Evolutionary conservation across 53 echinoderm and acorn worm genomes (phyloP), one percentile per base, ranked within the genome.

Genomic region (Astropecten irregularis): DNA sequence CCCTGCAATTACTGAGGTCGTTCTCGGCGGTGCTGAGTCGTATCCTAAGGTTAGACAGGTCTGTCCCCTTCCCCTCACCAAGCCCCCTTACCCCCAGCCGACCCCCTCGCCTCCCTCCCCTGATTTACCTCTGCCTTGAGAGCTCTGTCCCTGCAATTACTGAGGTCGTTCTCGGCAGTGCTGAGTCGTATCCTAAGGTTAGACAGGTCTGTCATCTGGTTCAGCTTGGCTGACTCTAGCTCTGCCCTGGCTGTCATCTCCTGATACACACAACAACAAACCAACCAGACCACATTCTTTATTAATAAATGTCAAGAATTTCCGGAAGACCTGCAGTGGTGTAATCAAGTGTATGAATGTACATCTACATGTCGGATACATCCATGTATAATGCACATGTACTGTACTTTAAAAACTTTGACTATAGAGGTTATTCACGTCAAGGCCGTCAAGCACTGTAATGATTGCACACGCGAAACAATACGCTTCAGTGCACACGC

Each of bases 121-220:
- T 42, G 29, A 49, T 71, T 29, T 72, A 94, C 94, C 94, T 94
- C 94, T 30, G 94, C 94, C 67, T 88, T 77, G 0, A 94, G 40
- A 0, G 91, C 76, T 25, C 94, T 72, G 30, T 94, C 94, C 61
- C 77, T 85, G 82, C 82, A 68, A 9, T 81, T 81, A 10, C 82
- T 44, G 3, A 91, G 71, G 49, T 95, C 95, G 64, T 94, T 94
- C 31, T 96, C 94, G 10, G 83, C 88, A 0, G 87, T 48, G 50
- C 73, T 89, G 19, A 94, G 88, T 67, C 89, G 84, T 20, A 94
- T 83, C 58, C 86, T 85, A 0, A 90, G 68, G 56, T 85, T 84
- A 47, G 90, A 85, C 22, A 90, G 44, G 19, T 90, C 90, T 27
- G 90, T 84, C 77, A 90, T 90, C 62, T 73, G 77, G 69, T 85